These are phyloP conservation scores for Phalacrocorax carbo DNA, from an alignment of 2,113 vertebrate species.

Conservation along the genomic window DNA sequence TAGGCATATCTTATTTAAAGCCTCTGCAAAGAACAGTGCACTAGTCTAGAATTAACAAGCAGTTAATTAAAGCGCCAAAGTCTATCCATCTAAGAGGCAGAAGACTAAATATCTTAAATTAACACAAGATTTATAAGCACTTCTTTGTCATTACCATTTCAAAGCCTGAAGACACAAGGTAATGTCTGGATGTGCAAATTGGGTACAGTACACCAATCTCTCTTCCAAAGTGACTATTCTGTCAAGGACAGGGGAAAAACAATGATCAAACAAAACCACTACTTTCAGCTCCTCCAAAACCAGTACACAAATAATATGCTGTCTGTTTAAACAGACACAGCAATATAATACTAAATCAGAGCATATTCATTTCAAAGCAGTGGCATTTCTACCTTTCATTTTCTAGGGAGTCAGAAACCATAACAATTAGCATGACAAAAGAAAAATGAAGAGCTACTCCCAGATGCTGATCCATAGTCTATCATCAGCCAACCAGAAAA, in stretches of 20 bases:
- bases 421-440: not conserved
- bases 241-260: not conserved
- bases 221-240: not conserved
- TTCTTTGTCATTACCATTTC: not conserved
- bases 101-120: conserved; percentile 35
- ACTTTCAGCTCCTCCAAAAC: not conserved
- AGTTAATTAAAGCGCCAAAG: not conserved
- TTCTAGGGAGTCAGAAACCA: not conserved
- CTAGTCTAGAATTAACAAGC: conserved; percentile 3
- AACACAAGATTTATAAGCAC: conserved; percentile 37
- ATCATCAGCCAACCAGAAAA: not conserved
- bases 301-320: not conserved
- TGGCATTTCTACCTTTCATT: not conserved
- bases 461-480: not conserved
- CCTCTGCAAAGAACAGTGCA: not conserved
- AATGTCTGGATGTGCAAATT: conserved; percentile 26
- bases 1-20: not conserved
- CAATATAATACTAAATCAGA: not conserved
- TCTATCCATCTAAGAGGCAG: not conserved
- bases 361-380: not conserved
- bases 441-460: not conserved
- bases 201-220: not conserved
- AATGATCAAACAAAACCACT: not conserved
- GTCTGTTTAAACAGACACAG: not conserved
- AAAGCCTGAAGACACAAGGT: conserved; percentile 1